Evolutionary conservation across 2,797 vertebrate species (phyloP).

Genomic region (Clamator glandarius): DNA sequence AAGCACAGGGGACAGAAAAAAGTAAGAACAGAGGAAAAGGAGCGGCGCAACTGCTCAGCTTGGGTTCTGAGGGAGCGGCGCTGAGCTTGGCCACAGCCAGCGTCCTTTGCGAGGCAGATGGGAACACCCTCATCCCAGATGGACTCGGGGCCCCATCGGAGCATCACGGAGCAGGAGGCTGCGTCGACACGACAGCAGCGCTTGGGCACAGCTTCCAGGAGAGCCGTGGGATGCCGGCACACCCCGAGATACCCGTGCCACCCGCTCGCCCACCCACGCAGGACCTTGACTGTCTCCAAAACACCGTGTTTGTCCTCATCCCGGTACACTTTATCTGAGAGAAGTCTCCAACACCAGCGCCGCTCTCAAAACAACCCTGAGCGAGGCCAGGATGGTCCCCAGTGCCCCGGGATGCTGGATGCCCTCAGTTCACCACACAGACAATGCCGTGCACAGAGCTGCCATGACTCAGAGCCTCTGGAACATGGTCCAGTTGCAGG

Average conservation of each 20-base stretch:
- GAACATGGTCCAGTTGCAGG: neutral
- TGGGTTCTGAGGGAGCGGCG: neutral
- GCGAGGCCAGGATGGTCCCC: neutral
- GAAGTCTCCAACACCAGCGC: neutral
- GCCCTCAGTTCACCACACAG: neutral
- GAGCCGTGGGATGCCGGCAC: neutral
- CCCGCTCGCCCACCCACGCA: neutral
- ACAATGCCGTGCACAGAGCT: too few relatives aligned
- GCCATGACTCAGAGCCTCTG: accelerated
- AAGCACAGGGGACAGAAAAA: neutral
- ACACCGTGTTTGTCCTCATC: neutral
- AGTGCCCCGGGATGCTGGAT: accelerated
- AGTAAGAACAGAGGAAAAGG: neutral
- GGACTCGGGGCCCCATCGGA: accelerated
- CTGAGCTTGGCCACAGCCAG: neutral
- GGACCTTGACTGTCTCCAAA: neutral
- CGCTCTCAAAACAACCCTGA: neutral
- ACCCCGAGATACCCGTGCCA: neutral
- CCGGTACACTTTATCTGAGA: neutral
- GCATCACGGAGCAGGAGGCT: neutral
- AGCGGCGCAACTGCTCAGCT: accelerated
- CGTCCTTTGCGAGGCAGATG: neutral
- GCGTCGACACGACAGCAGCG: accelerated
- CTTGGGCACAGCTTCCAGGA: neutral
- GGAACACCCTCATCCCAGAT: neutral